These are phyloP conservation scores for Scartelaos histophorus DNA, from an alignment of 2,113 vertebrate species.

Conservation along the genomic window DNA sequence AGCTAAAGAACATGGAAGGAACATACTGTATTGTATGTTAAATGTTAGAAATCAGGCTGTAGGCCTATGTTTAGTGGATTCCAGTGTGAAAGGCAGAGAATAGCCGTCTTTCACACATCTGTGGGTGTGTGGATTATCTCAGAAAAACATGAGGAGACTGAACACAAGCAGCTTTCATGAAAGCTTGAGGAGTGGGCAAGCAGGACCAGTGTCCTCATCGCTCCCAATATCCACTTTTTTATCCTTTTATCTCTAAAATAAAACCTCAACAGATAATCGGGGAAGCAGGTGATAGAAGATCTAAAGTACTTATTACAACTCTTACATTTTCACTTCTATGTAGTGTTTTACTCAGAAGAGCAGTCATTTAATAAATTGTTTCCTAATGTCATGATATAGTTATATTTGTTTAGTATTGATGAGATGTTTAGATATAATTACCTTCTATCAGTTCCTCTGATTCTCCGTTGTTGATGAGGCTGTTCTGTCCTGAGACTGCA, in stretches of 20 bases:
- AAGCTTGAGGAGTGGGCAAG: slow-evolving; percentile 71
- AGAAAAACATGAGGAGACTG: slow-evolving; percentile 78
- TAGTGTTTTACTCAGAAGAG: background rate
- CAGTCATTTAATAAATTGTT: background rate
- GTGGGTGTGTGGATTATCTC: slow-evolving; percentile 83
- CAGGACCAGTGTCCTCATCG: slow-evolving; percentile 56
- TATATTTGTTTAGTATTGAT: background rate
- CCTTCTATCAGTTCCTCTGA: slow-evolving; percentile 30
- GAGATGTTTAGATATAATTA: slow-evolving; percentile 33
- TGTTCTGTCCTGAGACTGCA: slow-evolving; percentile 23
- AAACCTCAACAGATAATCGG: slow-evolving; percentile 1
- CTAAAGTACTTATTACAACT: background rate
- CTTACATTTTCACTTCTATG: background rate
- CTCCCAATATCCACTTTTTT: slow-evolving; percentile 39
- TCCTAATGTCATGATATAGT: background rate
- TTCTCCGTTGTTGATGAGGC: background rate
- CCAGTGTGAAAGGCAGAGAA: slow-evolving; percentile 71
- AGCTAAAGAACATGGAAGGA: slow-evolving; percentile 24
- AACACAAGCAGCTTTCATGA: slow-evolving; percentile 83
- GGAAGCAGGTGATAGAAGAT: background rate
- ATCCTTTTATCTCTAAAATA: slow-evolving; percentile 27
- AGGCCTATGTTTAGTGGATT: slow-evolving; percentile 67
- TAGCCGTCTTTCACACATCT: slow-evolving; percentile 74
- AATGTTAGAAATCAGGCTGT: slow-evolving; percentile 61
- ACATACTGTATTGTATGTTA: slow-evolving; percentile 62